Evolutionary conservation across 2,888 invertebrate species (phyloP), one percentile per base, ranked within the genome.

Genomic region (Lepidonotus clava): DNA sequence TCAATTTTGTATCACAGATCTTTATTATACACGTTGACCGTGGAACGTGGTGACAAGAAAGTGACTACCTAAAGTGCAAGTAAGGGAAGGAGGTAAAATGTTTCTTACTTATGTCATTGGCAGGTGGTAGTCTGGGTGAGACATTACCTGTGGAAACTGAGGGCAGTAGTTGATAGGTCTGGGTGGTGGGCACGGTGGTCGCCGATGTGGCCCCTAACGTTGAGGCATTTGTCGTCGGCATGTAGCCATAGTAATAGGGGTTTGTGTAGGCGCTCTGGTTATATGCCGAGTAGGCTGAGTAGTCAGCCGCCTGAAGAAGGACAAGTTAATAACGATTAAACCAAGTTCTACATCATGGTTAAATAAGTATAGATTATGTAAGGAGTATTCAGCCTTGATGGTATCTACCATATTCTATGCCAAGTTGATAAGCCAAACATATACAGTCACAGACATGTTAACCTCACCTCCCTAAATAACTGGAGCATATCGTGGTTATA

Each of bases 111-210:
- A 61, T 28, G 67, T 28, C 34, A 32, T 66, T 34, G 32, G 28
- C 28, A 41, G 67, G 34, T 21, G 71, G 71, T 24, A 56, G 56
- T n/a, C 56, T 11, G n/a, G 56, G 56, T 8, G 77, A 85, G 67
- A 71, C 71, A 71, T 38, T 86, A 90, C 90, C 86, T 86, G 91
- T 86, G 38, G 90, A 87, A 66, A 91, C 84, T 34, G 91, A 88
- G 34, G 92, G 92, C 61, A 92, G 86, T 21, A 92, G 92, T 87
- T 92, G 92, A 89, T 92, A 92, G 66, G 92, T 92, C 89, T 92
- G 92, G 46, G 91, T 91, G 38, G 92, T 90, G 87, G 91, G 92
- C 87, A 91, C 91, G 40, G 92, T 89, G 66, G 91, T 88, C 53
- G 90, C 87, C 56, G 89, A 38, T 5, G 89, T 66, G 34, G 83